Conservation (phyloP, 2,797 vertebrate species). For the Diceros bicornis region DNA sequence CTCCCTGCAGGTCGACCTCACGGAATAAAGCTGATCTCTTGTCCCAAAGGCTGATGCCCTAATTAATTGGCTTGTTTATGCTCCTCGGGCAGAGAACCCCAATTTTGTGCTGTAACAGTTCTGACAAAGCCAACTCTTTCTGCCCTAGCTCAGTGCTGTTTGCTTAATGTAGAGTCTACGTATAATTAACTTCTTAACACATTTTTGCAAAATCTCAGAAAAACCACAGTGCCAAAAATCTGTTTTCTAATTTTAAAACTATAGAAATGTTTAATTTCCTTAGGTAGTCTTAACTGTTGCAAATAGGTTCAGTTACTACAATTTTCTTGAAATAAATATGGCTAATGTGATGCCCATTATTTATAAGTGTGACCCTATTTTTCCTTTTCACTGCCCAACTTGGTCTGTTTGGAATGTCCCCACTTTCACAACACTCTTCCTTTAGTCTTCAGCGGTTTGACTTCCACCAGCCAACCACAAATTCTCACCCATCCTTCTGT, state of each 20-base stretch:
- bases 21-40: no score
- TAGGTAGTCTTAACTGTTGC: background rate
- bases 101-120: no score
- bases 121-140: background rate
- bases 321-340: background rate
- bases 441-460: background rate
- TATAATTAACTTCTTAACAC: constrained; percentile 13
- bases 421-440: background rate
- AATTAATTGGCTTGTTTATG: no score
- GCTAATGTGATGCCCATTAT: background rate
- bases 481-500: background rate
- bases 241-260: constrained; percentile 5
- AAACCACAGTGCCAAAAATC: constrained; percentile 12
- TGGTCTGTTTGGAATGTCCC: background rate
- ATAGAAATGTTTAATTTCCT: background rate
- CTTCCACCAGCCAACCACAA: background rate
- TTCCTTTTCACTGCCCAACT: background rate
- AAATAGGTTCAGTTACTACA: background rate
- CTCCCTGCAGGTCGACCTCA: no score
- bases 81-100: no score
- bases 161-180: background rate
- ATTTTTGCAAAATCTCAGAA: constrained; percentile 26
- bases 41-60: no score
- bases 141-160: background rate
- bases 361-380: background rate